Conservation (phyloP, 2,113 vertebrate genomes). For the Epinephelus cyanopodus region DNA sequence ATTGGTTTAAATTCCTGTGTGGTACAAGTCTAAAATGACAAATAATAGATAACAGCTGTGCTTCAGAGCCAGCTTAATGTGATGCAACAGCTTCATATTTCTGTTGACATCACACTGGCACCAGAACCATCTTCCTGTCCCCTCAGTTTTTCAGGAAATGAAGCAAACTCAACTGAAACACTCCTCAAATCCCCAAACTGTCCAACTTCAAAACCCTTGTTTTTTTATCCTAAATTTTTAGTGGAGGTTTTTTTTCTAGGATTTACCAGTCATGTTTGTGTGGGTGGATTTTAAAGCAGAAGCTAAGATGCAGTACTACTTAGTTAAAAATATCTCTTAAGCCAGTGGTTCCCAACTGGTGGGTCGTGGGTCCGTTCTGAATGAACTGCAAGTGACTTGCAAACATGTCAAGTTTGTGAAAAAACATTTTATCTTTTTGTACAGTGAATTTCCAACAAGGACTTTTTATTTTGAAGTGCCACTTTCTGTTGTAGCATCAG, state of each 20-base stretch:
- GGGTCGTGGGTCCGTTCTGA: too few relatives aligned
- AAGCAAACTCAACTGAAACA: not conserved
- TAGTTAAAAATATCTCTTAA: not conserved
- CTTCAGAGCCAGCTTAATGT: not conserved
- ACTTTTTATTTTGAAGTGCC: too few relatives aligned
- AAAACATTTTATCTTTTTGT: too few relatives aligned
- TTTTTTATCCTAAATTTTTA: not conserved
- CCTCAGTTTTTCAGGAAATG: not conserved
- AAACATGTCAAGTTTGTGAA: too few relatives aligned
- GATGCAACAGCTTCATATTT: slow-evolving; percentile 13
- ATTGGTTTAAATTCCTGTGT: not conserved
- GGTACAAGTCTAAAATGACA: not conserved
- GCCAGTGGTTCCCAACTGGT: too few relatives aligned
- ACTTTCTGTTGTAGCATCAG: too few relatives aligned
- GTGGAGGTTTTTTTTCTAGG: not conserved
- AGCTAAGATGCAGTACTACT: not conserved
- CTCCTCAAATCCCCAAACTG: not conserved
- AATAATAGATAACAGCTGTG: not conserved
- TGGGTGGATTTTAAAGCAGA: slow-evolving; percentile 5
- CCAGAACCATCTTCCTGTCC: slow-evolving; percentile 1
- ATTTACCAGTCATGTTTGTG: not conserved
- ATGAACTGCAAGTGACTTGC: too few relatives aligned
- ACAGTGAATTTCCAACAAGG: too few relatives aligned
- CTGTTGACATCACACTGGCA: not conserved
- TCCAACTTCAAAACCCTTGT: not conserved